Percentiles rank a stretch among this genome's conserved stretches.
Evolutionary conservation across 1,140 invertebrate species (phyloP).

Genomic region (Cydia fagiglandana): DNA sequence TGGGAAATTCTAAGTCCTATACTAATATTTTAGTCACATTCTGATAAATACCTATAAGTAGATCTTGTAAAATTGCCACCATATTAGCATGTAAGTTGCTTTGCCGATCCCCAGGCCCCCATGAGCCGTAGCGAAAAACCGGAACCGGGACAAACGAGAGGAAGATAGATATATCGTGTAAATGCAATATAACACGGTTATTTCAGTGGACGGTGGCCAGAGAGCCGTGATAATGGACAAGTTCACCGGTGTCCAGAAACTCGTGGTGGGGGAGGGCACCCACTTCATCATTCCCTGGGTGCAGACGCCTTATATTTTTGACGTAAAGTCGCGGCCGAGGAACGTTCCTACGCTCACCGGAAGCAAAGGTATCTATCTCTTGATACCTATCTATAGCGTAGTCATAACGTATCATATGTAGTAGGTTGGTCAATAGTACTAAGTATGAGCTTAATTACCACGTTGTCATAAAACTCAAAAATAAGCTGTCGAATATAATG

Average conservation of each 20-base stretch:
- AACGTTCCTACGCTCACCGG: conserved; percentile 97
- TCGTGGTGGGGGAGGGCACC: conserved; percentile 94
- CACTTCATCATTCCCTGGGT: conserved; percentile 98
- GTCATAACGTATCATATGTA: too few relatives aligned
- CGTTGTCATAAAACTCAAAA: too few relatives aligned
- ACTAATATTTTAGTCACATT: too few relatives aligned
- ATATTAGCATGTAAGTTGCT: neutral
- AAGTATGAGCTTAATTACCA: too few relatives aligned
- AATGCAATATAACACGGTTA: conserved; percentile 79
- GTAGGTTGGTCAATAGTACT: too few relatives aligned
- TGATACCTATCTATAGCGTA: too few relatives aligned
- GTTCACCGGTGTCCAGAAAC: conserved; percentile 91
- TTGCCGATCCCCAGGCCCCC: too few relatives aligned
- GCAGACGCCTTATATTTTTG: conserved; percentile 98
- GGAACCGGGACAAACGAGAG: too few relatives aligned
- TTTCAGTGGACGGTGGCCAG: conserved; percentile 98
- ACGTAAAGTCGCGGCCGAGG: conserved; percentile 94
- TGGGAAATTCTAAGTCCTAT: too few relatives aligned
- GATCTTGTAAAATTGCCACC: neutral
- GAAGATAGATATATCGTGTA: neutral
- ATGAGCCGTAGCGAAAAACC: too few relatives aligned
- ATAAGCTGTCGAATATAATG: too few relatives aligned
- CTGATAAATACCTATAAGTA: too few relatives aligned
- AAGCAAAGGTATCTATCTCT: conserved; percentile 93
- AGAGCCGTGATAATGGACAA: conserved; percentile 97